These are phyloP conservation scores for Dryobota labecula DNA, from an alignment of 2,888 invertebrate species.

Conservation along the genomic window DNA sequence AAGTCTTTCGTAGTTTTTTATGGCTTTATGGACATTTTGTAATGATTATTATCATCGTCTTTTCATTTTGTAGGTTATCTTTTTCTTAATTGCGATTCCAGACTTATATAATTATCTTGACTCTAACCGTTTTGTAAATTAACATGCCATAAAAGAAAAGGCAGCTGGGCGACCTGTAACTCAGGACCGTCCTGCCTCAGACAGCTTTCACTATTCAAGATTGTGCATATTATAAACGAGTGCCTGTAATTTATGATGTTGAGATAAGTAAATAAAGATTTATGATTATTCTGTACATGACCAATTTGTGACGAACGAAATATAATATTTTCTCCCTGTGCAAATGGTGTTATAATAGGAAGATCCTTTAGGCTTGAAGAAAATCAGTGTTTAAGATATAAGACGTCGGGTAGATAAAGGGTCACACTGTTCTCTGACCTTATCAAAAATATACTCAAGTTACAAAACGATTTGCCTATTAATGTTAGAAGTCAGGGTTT, in stretches of 20 bases:
- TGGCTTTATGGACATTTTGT: not conserved
- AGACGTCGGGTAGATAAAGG: not conserved
- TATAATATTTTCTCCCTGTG: no score
- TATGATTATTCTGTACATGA: not conserved
- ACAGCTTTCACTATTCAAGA: not conserved
- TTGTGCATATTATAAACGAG: not conserved
- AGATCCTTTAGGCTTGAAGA: not conserved
- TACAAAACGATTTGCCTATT: not conserved
- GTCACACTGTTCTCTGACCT: not conserved
- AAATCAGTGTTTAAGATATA: not conserved
- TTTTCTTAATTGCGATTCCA: not conserved
- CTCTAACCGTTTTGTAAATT: not conserved
- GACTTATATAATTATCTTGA: not conserved
- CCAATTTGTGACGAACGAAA: not conserved
- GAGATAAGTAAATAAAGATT: no score
- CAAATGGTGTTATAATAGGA: not conserved
- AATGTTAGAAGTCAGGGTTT: no score
- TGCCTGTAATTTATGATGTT: not conserved
- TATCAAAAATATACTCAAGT: not conserved
- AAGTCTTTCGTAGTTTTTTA: constrained; percentile 14
- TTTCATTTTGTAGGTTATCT: not conserved
- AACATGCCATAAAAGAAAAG: not conserved
- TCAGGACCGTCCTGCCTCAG: not conserved
- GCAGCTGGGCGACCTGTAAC: not conserved
- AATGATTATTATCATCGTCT: no score